Evolutionary conservation across 2,113 vertebrate species (phyloP).

Genomic region (Cinclus mexicanus): DNA sequence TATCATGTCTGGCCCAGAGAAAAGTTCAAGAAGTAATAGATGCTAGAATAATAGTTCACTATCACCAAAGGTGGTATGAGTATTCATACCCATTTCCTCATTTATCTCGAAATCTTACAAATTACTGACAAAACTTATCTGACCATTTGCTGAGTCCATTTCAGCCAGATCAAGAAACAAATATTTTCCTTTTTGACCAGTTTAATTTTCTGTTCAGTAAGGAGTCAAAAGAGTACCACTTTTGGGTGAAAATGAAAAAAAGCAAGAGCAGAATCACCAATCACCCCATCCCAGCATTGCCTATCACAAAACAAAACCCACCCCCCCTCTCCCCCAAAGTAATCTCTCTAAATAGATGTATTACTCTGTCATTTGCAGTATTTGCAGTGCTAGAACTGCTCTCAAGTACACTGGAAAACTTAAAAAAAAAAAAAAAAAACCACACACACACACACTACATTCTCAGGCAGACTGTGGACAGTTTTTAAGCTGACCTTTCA

Average conservation of each 20-base stretch:
- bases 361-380: background rate
- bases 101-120: background rate
- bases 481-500: background rate
- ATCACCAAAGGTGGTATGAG: background rate
- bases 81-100: background rate
- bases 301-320: background rate
- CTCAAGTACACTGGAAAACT: background rate
- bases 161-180: background rate
- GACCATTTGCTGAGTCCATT: background rate
- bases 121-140: background rate
- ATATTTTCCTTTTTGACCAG: background rate
- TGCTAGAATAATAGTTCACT: background rate
- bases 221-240: background rate
- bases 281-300: background rate
- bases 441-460: fast-evolving
- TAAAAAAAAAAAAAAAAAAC: background rate
- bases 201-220: background rate
- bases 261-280: background rate
- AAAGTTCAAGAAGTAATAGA: background rate
- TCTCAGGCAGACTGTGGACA: background rate
- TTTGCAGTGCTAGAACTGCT: background rate
- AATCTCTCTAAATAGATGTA: background rate
- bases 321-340: background rate
- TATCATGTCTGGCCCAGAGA: background rate
- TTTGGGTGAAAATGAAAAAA: background rate